Percentiles rank a stretch among this genome's conserved stretches.
Evolutionary conservation across 2,113 vertebrate species (phyloP).

Genomic region (Engraulis encrasicolus): DNA sequence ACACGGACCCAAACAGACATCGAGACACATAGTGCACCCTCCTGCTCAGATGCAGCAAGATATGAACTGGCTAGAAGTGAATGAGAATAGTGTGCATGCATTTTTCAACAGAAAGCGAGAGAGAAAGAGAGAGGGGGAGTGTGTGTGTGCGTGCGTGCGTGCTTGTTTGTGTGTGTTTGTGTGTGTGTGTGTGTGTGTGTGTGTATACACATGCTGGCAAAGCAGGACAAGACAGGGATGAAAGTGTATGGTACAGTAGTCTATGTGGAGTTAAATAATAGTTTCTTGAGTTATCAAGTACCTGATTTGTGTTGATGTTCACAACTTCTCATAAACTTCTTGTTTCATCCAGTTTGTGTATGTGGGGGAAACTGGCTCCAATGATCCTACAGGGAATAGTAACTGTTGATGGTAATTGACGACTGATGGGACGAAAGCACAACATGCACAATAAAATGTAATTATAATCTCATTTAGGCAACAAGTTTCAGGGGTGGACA

Average conservation of each 20-base stretch:
- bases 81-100: not conserved
- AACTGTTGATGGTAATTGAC: not conserved
- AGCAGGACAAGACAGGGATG: not conserved
- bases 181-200: not conserved
- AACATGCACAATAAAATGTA: not conserved
- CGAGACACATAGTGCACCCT: not conserved
- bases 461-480: not conserved
- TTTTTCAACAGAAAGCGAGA: too few relatives aligned
- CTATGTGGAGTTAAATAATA: not conserved
- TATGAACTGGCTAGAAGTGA: not conserved
- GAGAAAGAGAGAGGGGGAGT: too few relatives aligned
- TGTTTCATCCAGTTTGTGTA: not conserved
- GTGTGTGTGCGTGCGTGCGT: not conserved
- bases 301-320: too few relatives aligned
- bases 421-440: not conserved
- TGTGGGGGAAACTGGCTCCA: not conserved
- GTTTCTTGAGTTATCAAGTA: too few relatives aligned
- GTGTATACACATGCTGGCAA: not conserved
- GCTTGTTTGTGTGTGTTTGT: not conserved
- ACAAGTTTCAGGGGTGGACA: not conserved
- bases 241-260: too few relatives aligned
- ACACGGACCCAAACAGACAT: not conserved
- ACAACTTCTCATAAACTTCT: not conserved
- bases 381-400: not conserved
- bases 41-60: not conserved